Base-by-base conservation (phyloP, 2,888 invertebrate genomes). In the Nemurella pictetii region DNA sequence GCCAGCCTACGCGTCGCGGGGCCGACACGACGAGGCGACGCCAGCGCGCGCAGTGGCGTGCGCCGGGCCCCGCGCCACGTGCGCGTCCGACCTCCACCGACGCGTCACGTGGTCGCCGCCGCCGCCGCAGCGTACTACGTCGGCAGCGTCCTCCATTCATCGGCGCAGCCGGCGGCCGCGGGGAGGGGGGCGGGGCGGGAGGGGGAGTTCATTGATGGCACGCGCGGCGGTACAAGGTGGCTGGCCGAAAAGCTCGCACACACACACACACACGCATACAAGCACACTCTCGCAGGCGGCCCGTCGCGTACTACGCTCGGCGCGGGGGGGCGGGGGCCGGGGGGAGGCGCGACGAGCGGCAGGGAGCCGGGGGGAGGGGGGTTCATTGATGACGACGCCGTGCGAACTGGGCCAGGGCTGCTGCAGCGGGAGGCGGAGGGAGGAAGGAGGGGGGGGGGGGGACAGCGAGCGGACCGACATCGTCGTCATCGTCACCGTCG, bases 371-470 rank as follows among this genome's bases (percentile, higher is more conserved):
- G 15, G 75, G 35, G 32, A 74, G 74, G 83, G 30, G 84, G 82
- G 85, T 82, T 83, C 86, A 85, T 26, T 85, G 84, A 87, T 72
- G 85, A 81, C 85, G 85, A 84, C 85, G 86, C 74, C 87, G 86
- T 84, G 85, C 84, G 83, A 83, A 78, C 83, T 75, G 84, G 86
- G 85, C 85, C 86, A 86, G 86, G 86, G 85, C n/a, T n/a, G n/a
- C n/a, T 85, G 86, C 87, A 86, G 85, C 86, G 86, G 85, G 86
- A 87, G 86, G 85, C 85, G 83, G 86, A 88, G 88, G 88, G 88
- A 87, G 88, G 87, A 85, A 85, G n/a, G 84, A 75, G 78, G 83
- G 78, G 32, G 80, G 81, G 81, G 83, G 73, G 15, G 73, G 74
- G 78, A 83, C 81, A 78, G 85, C n/a, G 85, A 81, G 83, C 85